A percentile compares a stretch with the other conserved stretches of the same genome.
These are phyloP conservation scores for Carposina sasakii DNA, from an alignment of 1,140 invertebrate species.

Conservation along the genomic window DNA sequence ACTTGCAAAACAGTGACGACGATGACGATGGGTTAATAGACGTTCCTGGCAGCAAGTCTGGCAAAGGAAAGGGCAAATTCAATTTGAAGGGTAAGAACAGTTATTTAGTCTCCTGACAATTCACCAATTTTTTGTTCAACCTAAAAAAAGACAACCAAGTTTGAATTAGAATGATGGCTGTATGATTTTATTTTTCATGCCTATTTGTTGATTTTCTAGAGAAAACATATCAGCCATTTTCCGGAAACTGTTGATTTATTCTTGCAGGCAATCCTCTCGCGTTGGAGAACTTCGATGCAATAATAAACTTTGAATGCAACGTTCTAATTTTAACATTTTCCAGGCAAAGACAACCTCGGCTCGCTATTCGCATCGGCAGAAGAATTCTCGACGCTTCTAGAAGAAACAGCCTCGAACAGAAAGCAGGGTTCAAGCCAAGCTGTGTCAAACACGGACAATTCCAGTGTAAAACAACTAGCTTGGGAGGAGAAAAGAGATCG, in stretches of 20 bases:
- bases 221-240: no score
- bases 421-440: constrained; percentile 77
- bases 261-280: no score
- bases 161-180: no score
- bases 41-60: constrained; percentile 44
- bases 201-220: no score
- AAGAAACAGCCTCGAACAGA: constrained; percentile 76
- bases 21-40: constrained; percentile 51
- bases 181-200: no score
- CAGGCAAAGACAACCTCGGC: constrained; percentile 65
- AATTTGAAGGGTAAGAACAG: constrained; percentile 62
- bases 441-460: constrained; percentile 77
- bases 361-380: constrained; percentile 82
- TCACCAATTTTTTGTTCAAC: no score
- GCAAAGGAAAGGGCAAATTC: constrained; percentile 38
- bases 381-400: constrained; percentile 81
- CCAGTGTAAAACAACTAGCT: constrained; percentile 77
- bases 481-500: constrained; percentile 76
- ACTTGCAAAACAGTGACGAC: constrained; percentile 46
- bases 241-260: no score
- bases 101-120: no score
- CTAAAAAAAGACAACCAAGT: no score
- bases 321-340: constrained; percentile 7
- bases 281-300: no score
- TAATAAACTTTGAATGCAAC: no score